Conservation (phyloP, 2,888 invertebrate species). For the Nemurella pictetii region DNA sequence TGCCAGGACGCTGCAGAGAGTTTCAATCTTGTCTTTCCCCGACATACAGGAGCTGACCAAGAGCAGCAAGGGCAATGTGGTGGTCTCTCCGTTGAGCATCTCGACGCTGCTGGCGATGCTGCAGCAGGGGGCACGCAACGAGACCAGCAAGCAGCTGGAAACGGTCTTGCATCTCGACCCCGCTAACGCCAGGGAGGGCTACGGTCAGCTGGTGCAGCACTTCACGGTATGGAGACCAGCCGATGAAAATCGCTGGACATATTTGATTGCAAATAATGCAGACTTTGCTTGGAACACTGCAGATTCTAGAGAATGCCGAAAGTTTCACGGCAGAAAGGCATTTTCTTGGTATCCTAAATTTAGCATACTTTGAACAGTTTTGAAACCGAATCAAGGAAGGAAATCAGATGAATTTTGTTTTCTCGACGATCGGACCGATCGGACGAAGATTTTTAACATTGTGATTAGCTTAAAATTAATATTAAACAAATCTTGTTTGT, state of each 20-base stretch:
- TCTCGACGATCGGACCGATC: no score
- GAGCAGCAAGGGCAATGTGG: slow-evolving; percentile 49
- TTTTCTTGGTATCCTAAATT: neutral
- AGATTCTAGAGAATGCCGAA: no score
- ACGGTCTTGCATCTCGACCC: slow-evolving; percentile 50
- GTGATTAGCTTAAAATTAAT: no score
- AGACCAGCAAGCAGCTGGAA: slow-evolving; percentile 51
- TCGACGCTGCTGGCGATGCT: slow-evolving; percentile 54
- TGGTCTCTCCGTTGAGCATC: slow-evolving; percentile 57
- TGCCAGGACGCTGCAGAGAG: no score
- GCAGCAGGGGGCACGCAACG: slow-evolving; percentile 55
- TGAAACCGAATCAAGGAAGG: no score
- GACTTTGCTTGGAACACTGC: no score
- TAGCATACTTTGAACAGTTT: neutral
- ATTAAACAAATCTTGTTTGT: slow-evolving; percentile 18
- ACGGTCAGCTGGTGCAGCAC: slow-evolving; percentile 31
- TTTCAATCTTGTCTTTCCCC: no score
- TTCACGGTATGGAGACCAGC: slow-evolving; percentile 34
- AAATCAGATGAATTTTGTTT: no score
- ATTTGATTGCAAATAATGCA: no score
- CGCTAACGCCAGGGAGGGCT: slow-evolving; percentile 46
- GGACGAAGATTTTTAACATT: no score
- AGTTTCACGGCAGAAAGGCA: no score
- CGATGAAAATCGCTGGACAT: no score
- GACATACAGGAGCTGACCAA: slow-evolving; percentile 30